Evolutionary conservation across 2,888 invertebrate species (phyloP).

Genomic region (Idaea dimidiata): DNA sequence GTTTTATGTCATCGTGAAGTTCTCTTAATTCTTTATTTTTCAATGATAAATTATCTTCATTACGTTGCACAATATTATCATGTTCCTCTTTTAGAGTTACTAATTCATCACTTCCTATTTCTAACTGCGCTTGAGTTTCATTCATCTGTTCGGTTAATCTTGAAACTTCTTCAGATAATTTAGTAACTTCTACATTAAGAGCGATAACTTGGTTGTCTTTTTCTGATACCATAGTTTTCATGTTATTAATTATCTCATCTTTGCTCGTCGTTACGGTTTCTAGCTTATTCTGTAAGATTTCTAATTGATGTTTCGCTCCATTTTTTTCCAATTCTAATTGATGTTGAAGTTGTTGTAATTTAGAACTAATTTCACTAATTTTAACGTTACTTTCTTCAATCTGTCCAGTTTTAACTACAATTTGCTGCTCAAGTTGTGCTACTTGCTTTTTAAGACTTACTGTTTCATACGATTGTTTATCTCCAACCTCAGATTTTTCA

Average conservation of each 20-base stretch:
- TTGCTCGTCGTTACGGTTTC: constrained; percentile 57
- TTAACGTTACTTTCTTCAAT: constrained; percentile 35
- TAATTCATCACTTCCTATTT: constrained; percentile 61
- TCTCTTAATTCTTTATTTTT: constrained; percentile 57
- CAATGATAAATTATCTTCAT: constrained; percentile 45
- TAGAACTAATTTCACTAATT: constrained; percentile 34
- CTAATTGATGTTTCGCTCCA: constrained; percentile 59
- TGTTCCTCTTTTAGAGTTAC: constrained; percentile 53
- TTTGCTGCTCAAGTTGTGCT: constrained; percentile 34
- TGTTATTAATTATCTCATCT: constrained; percentile 53
- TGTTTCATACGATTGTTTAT: constrained; percentile 36
- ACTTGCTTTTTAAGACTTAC: constrained; percentile 36
- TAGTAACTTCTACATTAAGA: constrained; percentile 63
- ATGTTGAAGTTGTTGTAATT: constrained; percentile 46
- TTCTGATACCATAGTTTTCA: constrained; percentile 50
- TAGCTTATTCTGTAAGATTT: constrained; percentile 60
- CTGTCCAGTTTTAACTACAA: constrained; percentile 38
- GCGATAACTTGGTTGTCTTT: constrained; percentile 58
- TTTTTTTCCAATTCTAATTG: constrained; percentile 70
- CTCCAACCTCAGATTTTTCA: constrained; percentile 37
- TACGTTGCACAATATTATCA: constrained; percentile 43
- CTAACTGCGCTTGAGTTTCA: constrained; percentile 59
- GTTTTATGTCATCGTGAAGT: constrained; percentile 48
- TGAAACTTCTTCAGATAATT: constrained; percentile 45
- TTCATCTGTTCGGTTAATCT: constrained; percentile 57